A percentile compares a stretch with the other conserved stretches of the same genome.
These are phyloP conservation scores for Papilio xuthus DNA, from an alignment of 1,140 invertebrate species.

Conservation along the genomic window DNA sequence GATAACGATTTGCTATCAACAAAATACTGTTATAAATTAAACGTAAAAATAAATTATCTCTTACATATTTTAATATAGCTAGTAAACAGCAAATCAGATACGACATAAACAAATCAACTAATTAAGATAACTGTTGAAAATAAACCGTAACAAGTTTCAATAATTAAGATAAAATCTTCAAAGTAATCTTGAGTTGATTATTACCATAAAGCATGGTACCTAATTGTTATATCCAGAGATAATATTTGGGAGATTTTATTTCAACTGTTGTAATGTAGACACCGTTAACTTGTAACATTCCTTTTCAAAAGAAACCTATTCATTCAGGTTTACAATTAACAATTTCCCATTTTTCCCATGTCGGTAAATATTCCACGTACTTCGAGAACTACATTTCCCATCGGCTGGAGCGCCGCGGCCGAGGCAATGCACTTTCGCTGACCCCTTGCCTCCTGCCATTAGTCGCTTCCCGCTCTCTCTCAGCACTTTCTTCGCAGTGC, in stretches of 20 bases:
- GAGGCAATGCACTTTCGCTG: conserved; percentile 81
- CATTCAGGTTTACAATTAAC: conserved; percentile 38
- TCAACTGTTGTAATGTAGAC: background rate
- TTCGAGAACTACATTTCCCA: conserved; percentile 74
- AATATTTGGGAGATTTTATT: background rate
- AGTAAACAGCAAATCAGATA: background rate
- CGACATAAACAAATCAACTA: too few species aligned
- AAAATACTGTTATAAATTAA: background rate
- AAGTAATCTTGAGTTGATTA: background rate
- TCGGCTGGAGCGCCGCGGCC: conserved; percentile 72
- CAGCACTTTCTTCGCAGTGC: conserved; percentile 55
- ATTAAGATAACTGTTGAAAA: too few species aligned
- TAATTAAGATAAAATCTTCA: background rate
- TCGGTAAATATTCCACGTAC: conserved; percentile 66
- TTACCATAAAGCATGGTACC: background rate
- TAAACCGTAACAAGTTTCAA: too few species aligned
- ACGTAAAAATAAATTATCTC: background rate
- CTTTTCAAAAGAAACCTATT: background rate
- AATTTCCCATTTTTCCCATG: conserved; percentile 66
- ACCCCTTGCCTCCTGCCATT: conserved; percentile 76
- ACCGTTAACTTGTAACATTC: background rate
- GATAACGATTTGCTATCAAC: background rate
- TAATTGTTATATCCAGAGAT: background rate
- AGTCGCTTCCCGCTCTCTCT: conserved; percentile 62
- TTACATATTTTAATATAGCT: background rate